phyloP scores from a whole-genome alignment of 2,113 vertebrate genomes.

The Phalacrocorax aristotelis region DNA sequence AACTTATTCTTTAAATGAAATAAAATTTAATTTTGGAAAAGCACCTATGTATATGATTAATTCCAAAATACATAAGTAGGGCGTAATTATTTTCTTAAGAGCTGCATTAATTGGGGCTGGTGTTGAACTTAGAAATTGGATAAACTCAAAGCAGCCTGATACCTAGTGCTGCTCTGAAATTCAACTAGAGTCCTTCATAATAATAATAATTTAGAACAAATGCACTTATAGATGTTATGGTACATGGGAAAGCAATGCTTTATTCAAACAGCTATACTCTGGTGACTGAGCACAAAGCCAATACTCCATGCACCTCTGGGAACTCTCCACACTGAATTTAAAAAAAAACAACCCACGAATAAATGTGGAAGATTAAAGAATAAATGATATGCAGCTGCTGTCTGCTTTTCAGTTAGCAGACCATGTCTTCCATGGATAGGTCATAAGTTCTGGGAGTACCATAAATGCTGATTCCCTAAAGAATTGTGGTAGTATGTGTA shows the following conservation, averaged over 20 bases:
- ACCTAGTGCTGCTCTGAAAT: neutral
- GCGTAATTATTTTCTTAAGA: neutral
- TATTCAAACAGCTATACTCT: neutral
- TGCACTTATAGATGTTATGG: neutral
- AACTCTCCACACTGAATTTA: neutral
- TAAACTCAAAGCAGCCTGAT: neutral
- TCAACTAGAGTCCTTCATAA: neutral
- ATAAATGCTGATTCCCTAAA: neutral
- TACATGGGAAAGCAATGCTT: neutral
- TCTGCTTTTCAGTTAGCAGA: conserved; percentile 58
- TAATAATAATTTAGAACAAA: neutral
- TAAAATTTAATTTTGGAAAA: neutral
- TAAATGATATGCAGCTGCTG: conserved; percentile 40
- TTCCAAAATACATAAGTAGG: neutral
- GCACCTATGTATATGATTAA: neutral
- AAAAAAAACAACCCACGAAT: neutral
- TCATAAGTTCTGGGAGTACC: conserved; percentile 34
- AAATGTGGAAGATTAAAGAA: neutral
- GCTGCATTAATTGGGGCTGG: neutral
- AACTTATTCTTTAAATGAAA: neutral
- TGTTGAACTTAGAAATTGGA: neutral
- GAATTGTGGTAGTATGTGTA: neutral
- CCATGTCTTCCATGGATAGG: conserved; percentile 12
- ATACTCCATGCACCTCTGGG: neutral
- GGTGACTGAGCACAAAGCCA: neutral